Conservation (phyloP, 1,140 invertebrate genomes). For the Saccostrea glomerata region DNA sequence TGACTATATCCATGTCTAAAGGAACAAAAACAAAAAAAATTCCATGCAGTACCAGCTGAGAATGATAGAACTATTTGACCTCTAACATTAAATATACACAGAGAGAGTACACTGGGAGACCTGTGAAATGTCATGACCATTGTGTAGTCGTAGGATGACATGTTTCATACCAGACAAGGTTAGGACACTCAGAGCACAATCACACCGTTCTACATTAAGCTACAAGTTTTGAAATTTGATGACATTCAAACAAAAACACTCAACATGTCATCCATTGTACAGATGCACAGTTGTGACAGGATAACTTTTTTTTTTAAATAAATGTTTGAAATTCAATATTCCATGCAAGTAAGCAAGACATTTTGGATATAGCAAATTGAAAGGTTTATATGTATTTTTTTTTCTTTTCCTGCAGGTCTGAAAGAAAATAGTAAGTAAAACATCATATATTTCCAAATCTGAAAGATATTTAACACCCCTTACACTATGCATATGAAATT, state of each 20-base stretch:
- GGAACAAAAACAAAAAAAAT: not conserved
- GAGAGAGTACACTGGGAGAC: not conserved
- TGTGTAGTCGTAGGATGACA: not conserved
- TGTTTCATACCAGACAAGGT: conserved; percentile 16
- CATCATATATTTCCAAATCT: not conserved
- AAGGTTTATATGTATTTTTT: not conserved
- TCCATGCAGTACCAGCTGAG: not conserved
- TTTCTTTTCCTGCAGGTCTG: not conserved
- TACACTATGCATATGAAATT: not conserved
- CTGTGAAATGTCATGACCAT: not conserved
- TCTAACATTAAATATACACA: not conserved
- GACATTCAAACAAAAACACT: conserved; percentile 5
- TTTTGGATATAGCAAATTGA: conserved; percentile 20
- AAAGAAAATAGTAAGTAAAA: not conserved
- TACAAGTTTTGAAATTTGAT: not conserved
- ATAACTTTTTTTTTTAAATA: not conserved
- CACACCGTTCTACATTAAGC: conserved; percentile 17
- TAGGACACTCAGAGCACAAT: not conserved
- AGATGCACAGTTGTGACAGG: not conserved
- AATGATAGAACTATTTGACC: not conserved
- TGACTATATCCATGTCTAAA: conserved; percentile 21
- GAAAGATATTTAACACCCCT: conserved; percentile 10
- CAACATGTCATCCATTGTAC: not conserved
- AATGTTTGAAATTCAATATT: not conserved
- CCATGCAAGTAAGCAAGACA: conserved; percentile 24